Evolutionary conservation across 2,797 vertebrate genomes (phyloP).

Genomic region (Chelmon rostratus): DNA sequence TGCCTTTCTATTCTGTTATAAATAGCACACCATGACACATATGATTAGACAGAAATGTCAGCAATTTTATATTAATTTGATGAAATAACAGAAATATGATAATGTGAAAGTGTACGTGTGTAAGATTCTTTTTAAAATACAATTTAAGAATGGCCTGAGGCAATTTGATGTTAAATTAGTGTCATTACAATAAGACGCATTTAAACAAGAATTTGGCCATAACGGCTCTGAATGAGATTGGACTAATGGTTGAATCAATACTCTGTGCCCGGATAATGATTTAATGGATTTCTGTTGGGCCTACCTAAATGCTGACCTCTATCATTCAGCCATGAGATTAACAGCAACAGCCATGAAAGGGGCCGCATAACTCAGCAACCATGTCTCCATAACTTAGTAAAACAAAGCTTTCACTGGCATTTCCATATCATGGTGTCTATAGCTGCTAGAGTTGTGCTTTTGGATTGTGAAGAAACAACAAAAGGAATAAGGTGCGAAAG

Average conservation of each 20-base stretch:
- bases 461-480: not conserved
- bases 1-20: not conserved
- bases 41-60: not conserved
- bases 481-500: not conserved
- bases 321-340: not conserved
- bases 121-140: not conserved
- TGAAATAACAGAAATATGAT: not conserved
- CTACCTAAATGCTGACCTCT: not conserved
- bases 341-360: not conserved
- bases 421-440: not conserved
- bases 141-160: not conserved
- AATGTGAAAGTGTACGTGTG: not conserved
- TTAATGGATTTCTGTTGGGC: slow-evolving; percentile 10
- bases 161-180: slow-evolving; percentile 16
- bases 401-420: not conserved
- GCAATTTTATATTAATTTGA: not conserved
- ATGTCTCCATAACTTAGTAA: not conserved
- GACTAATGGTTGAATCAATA: slow-evolving; percentile 16
- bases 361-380: not conserved
- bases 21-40: not conserved
- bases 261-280: not conserved
- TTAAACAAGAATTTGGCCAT: slow-evolving; percentile 7
- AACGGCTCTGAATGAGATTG: not conserved
- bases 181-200: not conserved
- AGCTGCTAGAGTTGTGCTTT: not conserved